Percentiles rank a stretch among this genome's conserved stretches.
Evolutionary conservation across 1,140 invertebrate genomes (phyloP).

Genomic region (Monomorium pharaonis): DNA sequence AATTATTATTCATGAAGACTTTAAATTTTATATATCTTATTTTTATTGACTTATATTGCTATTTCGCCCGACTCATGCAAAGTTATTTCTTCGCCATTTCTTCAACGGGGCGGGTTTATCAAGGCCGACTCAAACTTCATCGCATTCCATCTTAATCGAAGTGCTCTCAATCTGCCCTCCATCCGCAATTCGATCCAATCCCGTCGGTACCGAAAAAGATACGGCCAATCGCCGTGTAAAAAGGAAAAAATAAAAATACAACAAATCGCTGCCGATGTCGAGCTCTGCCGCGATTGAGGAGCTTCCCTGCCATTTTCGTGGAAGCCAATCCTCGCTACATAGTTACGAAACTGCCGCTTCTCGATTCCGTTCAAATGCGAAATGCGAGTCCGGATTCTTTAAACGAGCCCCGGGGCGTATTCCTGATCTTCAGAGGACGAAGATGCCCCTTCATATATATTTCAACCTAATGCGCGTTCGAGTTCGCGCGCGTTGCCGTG

Average conservation of each 20-base stretch:
- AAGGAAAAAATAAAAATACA: conserved; percentile 20
- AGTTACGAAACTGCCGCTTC: conserved; percentile 51
- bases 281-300: conserved; percentile 36
- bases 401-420: conserved; percentile 28
- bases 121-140: conserved; percentile 23
- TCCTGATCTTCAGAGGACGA: conserved; percentile 39
- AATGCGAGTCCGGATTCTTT: conserved; percentile 44
- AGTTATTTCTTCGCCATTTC: not conserved
- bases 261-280: conserved; percentile 39
- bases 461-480: conserved; percentile 43
- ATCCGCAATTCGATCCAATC: conserved; percentile 18
- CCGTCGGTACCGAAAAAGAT: conserved; percentile 32
- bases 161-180: conserved; percentile 12
- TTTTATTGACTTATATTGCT: not conserved
- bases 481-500: conserved; percentile 26
- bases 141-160: conserved; percentile 47
- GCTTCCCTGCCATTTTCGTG: conserved; percentile 52
- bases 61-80: not conserved
- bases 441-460: conserved; percentile 41
- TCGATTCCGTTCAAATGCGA: conserved; percentile 42
- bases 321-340: conserved; percentile 39
- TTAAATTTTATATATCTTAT: not conserved
- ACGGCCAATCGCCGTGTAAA: not conserved
- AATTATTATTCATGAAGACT: conserved; percentile 3
- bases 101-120: conserved; percentile 14